A percentile compares a stretch with the other conserved stretches of the same genome.
Evolutionary conservation across 2,113 vertebrate species (phyloP).

Genomic region (Percopsis transmontana): DNA sequence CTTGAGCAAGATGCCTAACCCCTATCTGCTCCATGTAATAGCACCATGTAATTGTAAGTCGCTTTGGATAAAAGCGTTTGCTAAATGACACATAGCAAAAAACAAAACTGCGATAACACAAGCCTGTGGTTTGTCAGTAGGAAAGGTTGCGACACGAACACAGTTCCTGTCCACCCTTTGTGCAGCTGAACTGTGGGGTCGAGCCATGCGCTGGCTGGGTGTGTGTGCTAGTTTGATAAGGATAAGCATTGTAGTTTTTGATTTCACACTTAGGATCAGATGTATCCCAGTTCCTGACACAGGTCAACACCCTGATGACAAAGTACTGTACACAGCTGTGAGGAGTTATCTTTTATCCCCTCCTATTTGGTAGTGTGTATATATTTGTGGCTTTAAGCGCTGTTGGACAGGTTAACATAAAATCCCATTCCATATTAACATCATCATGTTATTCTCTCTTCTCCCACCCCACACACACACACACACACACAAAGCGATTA

Average conservation of each 20-base stretch:
- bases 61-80: no score
- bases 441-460: not conserved
- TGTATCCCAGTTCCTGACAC: slow-evolving; percentile 43
- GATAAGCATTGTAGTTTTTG: slow-evolving; percentile 29
- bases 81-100: no score
- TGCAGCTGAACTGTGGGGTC: no score
- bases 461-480: not conserved
- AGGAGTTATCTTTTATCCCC: slow-evolving; percentile 55
- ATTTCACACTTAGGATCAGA: slow-evolving; percentile 58
- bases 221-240: slow-evolving; percentile 5
- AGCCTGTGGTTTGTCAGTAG: no score
- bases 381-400: slow-evolving; percentile 66
- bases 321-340: slow-evolving; percentile 47
- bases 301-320: slow-evolving; percentile 60
- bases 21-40: no score
- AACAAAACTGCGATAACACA: no score
- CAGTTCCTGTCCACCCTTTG: no score
- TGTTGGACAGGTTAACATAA: slow-evolving; percentile 66
- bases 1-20: no score
- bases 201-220: no score
- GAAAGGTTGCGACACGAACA: no score
- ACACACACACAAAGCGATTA: slow-evolving; percentile 8
- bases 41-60: no score
- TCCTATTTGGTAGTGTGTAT: slow-evolving; percentile 58
- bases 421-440: slow-evolving; percentile 31